Conservation (phyloP, 2,797 vertebrate species). For the Eidolon dupreanum region DNA sequence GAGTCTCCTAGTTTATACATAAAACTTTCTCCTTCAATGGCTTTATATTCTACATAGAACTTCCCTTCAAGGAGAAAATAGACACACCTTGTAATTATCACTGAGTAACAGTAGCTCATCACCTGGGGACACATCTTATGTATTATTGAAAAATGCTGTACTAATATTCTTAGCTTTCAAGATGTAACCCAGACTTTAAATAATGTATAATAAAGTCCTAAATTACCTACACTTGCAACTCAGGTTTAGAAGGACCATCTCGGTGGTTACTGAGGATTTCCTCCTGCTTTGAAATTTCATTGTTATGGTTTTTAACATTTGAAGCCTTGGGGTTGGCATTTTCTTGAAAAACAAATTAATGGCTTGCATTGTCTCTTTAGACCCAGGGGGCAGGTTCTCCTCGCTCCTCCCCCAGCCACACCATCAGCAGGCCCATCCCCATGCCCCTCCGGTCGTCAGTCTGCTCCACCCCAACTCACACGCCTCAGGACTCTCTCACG, state of each 20-base stretch:
- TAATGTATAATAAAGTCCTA: not conserved
- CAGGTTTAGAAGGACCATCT: not conserved
- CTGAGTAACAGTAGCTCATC: not conserved
- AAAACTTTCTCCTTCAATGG: not conserved
- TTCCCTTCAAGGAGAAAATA: constrained; percentile 40
- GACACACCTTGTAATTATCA: not conserved
- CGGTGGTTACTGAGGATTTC: not conserved
- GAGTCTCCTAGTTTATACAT: not conserved
- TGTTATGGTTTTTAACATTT: constrained; percentile 27
- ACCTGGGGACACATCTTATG: not conserved
- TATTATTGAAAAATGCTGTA: not conserved
- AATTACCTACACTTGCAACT: not conserved
- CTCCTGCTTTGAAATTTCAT: not conserved
- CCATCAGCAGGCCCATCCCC: constrained; percentile 94
- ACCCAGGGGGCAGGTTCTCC: constrained; percentile 97
- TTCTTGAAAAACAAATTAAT: constrained; percentile 67
- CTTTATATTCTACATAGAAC: not conserved
- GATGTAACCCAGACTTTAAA: not conserved
- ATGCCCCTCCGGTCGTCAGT: constrained; percentile 95
- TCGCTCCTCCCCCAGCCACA: constrained; percentile 97
- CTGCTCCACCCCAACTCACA: constrained; percentile 94
- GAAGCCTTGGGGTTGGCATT: not conserved
- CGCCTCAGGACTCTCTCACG: constrained; percentile 98
- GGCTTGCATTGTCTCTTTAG: constrained; percentile 86
- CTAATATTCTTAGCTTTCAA: not conserved